Base-by-base conservation (phyloP, 2,888 invertebrate species). In the Acanthosepion lycidas region DNA sequence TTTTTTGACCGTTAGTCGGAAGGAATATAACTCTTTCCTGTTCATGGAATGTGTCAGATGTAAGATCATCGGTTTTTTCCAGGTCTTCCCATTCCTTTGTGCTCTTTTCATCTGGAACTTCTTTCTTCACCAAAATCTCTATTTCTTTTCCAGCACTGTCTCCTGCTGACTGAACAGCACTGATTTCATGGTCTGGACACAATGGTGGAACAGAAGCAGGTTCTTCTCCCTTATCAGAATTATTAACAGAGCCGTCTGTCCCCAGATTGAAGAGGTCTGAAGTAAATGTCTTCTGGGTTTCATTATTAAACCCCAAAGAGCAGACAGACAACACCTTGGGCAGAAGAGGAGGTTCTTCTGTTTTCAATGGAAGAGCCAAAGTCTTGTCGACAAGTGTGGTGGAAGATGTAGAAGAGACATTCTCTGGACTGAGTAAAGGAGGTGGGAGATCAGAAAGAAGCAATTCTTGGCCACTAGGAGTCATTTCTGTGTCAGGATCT, bases 21-120 rank as follows among this genome's bases (percentile, higher is more conserved):
- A 93, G 93, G 26, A 93, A 93, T 93, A 93, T 93, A 53, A 93
- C 51, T 9, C 93, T 51, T 49, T 93, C 93, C 12, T 93, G 93
- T 93, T 93, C 51, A 26, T 93, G 93, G 51, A 93, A 93, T 33
- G 49, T 49, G 4, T 93, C 48, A 53, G 49, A 93, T 48, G n/a
- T n/a, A 93, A 48, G 49, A 48, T 49, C 53, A n/a, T 92, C 92
- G 18, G 6, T 78, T 78, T 78, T 78, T 12, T 33, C 78, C 15
- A 78, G 20, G 28, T 12, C 9, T 18, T 53, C 51, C 51, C 6
- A n/a, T 93, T 93, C 51, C 28, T 93, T 53, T 92, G 20, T 9
- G 20, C 5, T 20, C 12, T 92, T 33, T 15, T 49, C 92, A 1
- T 49, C 42, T 0, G 49, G 20, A 49, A 53, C 53, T 9, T 48